phyloP scores from a whole-genome alignment of 1,140 invertebrate genomes.

The Drosophila suzukii region DNA sequence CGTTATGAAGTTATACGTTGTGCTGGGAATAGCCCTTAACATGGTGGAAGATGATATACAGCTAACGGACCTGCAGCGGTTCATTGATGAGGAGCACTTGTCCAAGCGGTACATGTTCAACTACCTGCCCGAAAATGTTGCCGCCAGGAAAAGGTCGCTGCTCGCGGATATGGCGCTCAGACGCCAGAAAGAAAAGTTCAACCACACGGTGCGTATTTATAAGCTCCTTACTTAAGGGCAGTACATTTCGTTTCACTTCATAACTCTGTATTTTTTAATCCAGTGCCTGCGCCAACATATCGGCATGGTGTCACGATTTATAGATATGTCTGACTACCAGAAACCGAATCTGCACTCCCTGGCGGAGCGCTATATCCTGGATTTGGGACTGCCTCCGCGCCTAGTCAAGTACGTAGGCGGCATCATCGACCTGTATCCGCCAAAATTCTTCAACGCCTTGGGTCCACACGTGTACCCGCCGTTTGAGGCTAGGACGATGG shows the following conservation, averaged over 20 bases:
- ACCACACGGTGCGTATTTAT: slow-evolving; percentile 36
- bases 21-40: slow-evolving; percentile 86
- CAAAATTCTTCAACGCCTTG: slow-evolving; percentile 74
- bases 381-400: slow-evolving; percentile 86
- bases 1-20: slow-evolving; percentile 59
- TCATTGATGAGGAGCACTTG: slow-evolving; percentile 87
- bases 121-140: slow-evolving; percentile 86
- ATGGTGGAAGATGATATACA: slow-evolving; percentile 86
- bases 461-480: slow-evolving; percentile 82
- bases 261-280: background rate
- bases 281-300: slow-evolving; percentile 42
- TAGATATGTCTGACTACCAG: slow-evolving; percentile 61
- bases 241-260: too few relatives aligned
- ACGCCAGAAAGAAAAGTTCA: slow-evolving; percentile 43
- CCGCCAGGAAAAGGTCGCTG: slow-evolving; percentile 64
- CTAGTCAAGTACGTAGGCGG: slow-evolving; percentile 58
- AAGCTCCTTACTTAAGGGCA: background rate
- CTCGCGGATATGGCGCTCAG: slow-evolving; percentile 71
- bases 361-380: slow-evolving; percentile 85
- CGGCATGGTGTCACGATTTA: slow-evolving; percentile 52
- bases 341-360: slow-evolving; percentile 85
- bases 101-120: slow-evolving; percentile 85
- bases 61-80: slow-evolving; percentile 86
- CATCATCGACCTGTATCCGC: slow-evolving; percentile 83
- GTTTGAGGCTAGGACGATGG: slow-evolving; percentile 87